These are phyloP conservation scores for Cassiopea xamachana DNA, from an alignment of 30 jellyfish, hydroid and myxozoan genomes.

Conservation along the genomic window DNA sequence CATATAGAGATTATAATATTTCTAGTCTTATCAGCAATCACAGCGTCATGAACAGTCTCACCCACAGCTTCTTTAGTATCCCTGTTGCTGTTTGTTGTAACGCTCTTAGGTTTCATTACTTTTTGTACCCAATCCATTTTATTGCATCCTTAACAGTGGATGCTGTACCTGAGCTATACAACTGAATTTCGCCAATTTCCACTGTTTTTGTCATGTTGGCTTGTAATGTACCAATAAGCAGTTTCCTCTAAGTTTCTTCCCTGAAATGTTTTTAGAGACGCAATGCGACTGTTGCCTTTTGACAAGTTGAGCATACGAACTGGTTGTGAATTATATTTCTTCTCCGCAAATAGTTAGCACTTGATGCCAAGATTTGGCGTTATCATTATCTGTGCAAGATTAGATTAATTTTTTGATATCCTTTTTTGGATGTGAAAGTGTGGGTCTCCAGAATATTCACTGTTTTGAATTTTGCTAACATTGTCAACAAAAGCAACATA, in stretches of 20 bases:
- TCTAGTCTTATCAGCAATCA: background rate
- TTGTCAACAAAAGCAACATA: constrained; percentile 33
- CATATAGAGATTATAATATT: constrained; percentile 4
- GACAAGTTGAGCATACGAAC: constrained; percentile 18
- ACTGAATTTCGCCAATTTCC: constrained; percentile 17
- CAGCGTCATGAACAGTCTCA: background rate
- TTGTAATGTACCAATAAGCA: constrained; percentile 13
- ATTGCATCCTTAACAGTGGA: constrained; percentile 11
- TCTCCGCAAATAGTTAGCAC: background rate
- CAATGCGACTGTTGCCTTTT: constrained; percentile 15
- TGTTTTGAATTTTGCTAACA: constrained; percentile 20
- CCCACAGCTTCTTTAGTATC: background rate
- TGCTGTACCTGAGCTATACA: constrained; percentile 23
- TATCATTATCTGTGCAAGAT: constrained; percentile 17
- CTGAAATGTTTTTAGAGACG: constrained; percentile 23
- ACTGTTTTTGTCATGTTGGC: background rate
- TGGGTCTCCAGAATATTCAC: constrained; percentile 35
- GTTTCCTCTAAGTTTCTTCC: constrained; percentile 46
- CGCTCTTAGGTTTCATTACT: background rate
- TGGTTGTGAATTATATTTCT: constrained; percentile 21
- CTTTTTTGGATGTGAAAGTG: constrained; percentile 19
- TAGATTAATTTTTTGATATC: background rate
- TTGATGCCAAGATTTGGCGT: constrained; percentile 37
- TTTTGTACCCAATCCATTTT: constrained; percentile 11
- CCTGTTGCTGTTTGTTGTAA: background rate